Percentiles rank a stretch among this genome's conserved stretches.
These are phyloP conservation scores for Periphyllus acericola DNA, from an alignment of 2,888 invertebrate genomes.

Conservation along the genomic window DNA sequence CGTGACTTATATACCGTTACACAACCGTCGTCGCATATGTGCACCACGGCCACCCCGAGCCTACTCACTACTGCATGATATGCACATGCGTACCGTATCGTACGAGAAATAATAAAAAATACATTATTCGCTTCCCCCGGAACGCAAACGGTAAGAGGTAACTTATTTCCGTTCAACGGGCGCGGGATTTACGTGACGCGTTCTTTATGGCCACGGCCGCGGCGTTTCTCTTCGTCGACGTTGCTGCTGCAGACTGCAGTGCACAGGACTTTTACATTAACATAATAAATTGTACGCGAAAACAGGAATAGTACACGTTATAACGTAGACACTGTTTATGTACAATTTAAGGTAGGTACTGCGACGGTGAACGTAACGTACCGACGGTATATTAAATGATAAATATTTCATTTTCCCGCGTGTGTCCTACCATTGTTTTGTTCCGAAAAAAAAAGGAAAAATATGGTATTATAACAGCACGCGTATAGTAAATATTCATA, in stretches of 20 bases:
- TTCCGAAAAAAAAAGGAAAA: neutral
- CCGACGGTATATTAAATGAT: conserved; percentile 15
- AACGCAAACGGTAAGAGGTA: neutral
- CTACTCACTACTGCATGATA: too few relatives aligned
- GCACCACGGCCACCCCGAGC: neutral
- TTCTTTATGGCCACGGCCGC: neutral
- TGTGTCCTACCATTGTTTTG: conserved; percentile 18
- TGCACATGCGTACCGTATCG: too few relatives aligned
- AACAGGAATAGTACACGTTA: neutral
- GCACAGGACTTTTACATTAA: neutral
- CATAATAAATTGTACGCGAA: conserved; percentile 5
- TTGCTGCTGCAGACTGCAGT: too few relatives aligned
- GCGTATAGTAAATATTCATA: neutral
- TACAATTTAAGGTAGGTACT: neutral
- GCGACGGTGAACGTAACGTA: neutral
- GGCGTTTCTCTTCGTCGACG: neutral
- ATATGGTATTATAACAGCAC: neutral
- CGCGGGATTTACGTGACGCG: neutral
- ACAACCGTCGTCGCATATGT: neutral
- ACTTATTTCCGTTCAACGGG: neutral
- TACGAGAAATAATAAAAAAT: neutral
- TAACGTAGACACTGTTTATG: neutral
- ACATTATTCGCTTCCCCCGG: neutral
- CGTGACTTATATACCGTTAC: neutral
- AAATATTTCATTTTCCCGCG: conserved; percentile 45